Evolutionary conservation across 2,113 vertebrate genomes (phyloP).

Genomic region (Tringa solitaria): DNA sequence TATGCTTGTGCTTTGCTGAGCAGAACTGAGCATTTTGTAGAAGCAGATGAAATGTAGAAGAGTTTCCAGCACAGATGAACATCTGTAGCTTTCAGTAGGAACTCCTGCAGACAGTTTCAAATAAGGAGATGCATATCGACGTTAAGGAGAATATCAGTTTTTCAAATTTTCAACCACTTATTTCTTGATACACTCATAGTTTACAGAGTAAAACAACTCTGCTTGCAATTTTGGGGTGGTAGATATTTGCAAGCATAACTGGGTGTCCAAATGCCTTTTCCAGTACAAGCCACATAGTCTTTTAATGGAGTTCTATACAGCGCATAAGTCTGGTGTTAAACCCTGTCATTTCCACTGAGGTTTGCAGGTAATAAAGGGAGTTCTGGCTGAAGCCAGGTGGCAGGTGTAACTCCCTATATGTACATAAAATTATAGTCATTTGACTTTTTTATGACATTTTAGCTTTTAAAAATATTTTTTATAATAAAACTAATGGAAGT

Average conservation of each 20-base stretch:
- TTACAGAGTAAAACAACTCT: neutral
- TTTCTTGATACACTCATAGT: neutral
- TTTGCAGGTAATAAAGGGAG: neutral
- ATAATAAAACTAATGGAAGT: neutral
- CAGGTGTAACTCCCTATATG: neutral
- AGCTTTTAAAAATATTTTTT: neutral
- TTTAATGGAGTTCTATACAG: neutral
- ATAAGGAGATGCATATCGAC: neutral
- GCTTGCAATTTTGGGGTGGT: neutral
- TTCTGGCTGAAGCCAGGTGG: neutral
- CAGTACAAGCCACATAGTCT: neutral
- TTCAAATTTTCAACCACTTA: neutral
- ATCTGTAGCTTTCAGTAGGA: neutral
- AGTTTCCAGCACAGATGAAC: neutral
- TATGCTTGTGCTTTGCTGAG: neutral
- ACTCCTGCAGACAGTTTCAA: neutral
- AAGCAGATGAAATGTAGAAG: neutral
- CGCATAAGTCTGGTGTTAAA: neutral
- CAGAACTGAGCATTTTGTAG: neutral
- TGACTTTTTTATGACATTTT: constrained; percentile 3
- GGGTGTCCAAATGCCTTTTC: neutral
- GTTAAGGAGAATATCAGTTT: neutral
- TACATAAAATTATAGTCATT: neutral
- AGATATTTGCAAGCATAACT: neutral
- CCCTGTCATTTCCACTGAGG: neutral